Base-by-base conservation (phyloP, 2,797 vertebrate genomes). In the Centropyge bicolor region DNA sequence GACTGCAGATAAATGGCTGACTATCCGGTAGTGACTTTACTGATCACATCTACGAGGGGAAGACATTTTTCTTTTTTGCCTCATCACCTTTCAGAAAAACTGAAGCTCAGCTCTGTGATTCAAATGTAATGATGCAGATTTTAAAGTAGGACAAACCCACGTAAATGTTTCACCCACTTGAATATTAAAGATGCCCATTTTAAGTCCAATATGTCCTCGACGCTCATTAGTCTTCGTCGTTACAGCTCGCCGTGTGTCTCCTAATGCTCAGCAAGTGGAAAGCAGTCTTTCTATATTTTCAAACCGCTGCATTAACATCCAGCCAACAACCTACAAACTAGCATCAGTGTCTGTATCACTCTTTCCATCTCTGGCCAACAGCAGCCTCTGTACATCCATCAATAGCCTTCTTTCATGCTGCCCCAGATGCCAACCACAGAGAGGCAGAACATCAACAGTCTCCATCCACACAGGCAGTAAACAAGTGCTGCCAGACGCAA, bases 401-500 rank as follows among this genome's bases (percentile, higher is more conserved):
- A 88, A 83, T 84, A 80, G 74, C 49, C 4, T 51, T 60, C 85
- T 85, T 87, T 88, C 86, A 89, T 65, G 65, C 76, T 57, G 75
- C 77, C 73, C 73, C 86, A 86, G 77, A 89, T 89, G 81, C 83
- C 72, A 67, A 56, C 62, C 68, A 57, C 79, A 46, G 60, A 75
- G 71, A 82, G 64, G 68, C 86, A 70, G 82, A 88, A 38, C 86
- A 78, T 81, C 89, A 77, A 81, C 84, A 76, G 74, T 24, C 84
- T 83, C 80, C 64, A 61, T 78, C 76, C 62, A 14, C 74, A 70
- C 84, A 69, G 70, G 49, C 88, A 71, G 86, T 73, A 89, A 92
- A 90, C 86, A 87, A 82, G 86, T n/a, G 63, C 66, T 83, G 78
- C 84, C 86, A 87, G 83, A 85, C 60, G 57, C 74, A 84, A 71